Conservation (phyloP, 2,797 vertebrate genomes). For the Rhinella marina region DNA sequence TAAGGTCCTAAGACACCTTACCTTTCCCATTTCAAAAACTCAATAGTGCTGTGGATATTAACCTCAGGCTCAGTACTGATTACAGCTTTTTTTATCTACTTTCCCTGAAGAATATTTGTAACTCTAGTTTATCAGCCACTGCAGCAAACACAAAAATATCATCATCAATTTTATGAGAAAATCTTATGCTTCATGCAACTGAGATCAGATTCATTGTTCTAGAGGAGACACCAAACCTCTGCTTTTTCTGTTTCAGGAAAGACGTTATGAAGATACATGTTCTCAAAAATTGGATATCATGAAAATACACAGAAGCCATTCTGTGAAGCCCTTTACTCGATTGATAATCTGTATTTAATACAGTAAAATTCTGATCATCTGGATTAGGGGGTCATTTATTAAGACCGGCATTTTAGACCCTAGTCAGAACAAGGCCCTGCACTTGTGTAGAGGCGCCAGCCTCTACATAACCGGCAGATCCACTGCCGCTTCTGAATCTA, state of each 20-base stretch:
- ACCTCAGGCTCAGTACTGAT: not conserved
- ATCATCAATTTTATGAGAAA: not conserved
- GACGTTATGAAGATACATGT: not conserved
- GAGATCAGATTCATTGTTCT: slow-evolving; percentile 1
- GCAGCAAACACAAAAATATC: slow-evolving; percentile 14
- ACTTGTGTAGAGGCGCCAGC: too few relatives aligned
- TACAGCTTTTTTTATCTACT: not conserved
- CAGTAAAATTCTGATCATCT: not conserved
- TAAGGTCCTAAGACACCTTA: slow-evolving; percentile 19
- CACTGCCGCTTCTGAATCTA: too few relatives aligned
- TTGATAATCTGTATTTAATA: not conserved
- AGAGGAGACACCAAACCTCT: not conserved
- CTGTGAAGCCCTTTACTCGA: not conserved
- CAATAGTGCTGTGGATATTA: slow-evolving; percentile 2
- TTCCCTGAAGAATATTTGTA: slow-evolving; percentile 26
- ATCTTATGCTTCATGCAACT: not conserved
- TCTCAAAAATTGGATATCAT: not conserved
- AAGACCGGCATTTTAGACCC: not conserved
- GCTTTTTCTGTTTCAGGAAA: not conserved
- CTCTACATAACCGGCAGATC: too few relatives aligned
- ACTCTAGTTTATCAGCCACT: slow-evolving; percentile 14
- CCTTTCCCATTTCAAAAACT: slow-evolving; percentile 9
- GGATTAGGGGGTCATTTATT: not conserved
- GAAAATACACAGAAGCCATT: not conserved
- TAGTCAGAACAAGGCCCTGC: too few relatives aligned